phyloP scores from a whole-genome alignment of 2,113 vertebrate genomes.

The Empidonax alnorum region DNA sequence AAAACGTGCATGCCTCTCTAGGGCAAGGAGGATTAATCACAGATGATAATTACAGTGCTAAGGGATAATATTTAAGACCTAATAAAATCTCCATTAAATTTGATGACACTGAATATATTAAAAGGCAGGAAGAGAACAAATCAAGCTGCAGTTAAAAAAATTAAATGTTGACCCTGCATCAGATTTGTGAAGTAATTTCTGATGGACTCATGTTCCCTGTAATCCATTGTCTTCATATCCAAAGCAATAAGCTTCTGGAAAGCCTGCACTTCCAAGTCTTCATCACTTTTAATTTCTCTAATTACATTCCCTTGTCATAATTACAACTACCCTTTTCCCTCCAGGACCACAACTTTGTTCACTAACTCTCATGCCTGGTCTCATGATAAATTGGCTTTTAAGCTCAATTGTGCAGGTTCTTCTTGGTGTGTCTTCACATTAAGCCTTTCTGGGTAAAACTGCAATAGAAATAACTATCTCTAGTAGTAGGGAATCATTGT shows the following conservation, averaged over 20 bases:
- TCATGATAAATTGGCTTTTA: not conserved
- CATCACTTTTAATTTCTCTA: not conserved
- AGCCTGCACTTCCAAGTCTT: not conserved
- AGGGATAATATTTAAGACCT: conserved; percentile 52
- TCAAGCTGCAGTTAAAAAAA: conserved; percentile 26
- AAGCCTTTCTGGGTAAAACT: not conserved
- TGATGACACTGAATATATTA: conserved; percentile 23
- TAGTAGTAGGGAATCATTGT: not conserved
- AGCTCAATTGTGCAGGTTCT: not conserved
- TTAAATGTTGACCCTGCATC: conserved; percentile 7
- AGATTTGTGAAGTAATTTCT: conserved; percentile 43
- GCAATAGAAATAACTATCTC: not conserved
- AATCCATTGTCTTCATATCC: not conserved
- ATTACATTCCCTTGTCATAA: not conserved
- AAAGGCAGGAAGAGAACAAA: conserved; percentile 32
- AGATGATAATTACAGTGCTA: conserved; percentile 61
- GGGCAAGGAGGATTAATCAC: conserved; percentile 48
- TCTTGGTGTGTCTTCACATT: not conserved
- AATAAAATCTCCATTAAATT: conserved; percentile 52
- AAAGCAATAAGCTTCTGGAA: not conserved
- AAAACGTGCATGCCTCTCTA: conserved; percentile 34
- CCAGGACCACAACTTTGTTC: not conserved
- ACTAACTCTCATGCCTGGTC: not conserved
- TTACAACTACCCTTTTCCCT: not conserved
- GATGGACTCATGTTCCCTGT: not conserved